phyloP scores from a whole-genome alignment of 2,797 vertebrate genomes.

The Coendou prehensilis region DNA sequence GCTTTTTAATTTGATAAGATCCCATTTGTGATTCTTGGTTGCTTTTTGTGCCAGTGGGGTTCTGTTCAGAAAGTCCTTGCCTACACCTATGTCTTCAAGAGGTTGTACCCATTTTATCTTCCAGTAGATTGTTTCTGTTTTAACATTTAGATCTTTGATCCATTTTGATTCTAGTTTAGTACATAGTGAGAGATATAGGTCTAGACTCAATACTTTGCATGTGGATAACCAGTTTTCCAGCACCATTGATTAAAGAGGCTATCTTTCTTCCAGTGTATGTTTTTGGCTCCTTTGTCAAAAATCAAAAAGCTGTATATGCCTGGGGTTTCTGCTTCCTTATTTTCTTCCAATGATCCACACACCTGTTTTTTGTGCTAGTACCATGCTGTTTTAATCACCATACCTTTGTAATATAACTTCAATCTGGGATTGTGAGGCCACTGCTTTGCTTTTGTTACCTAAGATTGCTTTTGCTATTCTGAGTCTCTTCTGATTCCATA shows the following conservation, averaged over 20 bases:
- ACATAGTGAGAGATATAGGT: background rate
- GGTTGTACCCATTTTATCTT: background rate
- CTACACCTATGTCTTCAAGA: background rate
- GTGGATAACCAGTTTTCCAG: background rate
- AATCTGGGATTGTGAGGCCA: background rate
- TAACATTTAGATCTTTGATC: background rate
- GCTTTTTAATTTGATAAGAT: background rate
- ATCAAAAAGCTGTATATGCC: too few relatives aligned
- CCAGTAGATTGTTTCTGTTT: background rate
- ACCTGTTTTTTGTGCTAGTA: background rate
- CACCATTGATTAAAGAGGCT: background rate
- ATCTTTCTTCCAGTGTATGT: background rate
- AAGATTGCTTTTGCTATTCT: background rate
- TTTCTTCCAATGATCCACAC: background rate
- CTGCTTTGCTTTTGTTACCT: background rate
- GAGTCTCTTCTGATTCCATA: background rate
- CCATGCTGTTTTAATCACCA: background rate
- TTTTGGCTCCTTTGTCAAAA: background rate
- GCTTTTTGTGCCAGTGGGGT: background rate
- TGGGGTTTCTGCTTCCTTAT: background rate
- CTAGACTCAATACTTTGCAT: background rate
- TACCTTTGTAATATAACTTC: background rate
- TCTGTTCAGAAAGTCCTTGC: background rate
- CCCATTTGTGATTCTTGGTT: background rate
- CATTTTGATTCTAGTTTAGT: background rate